Evolutionary conservation across 2,113 vertebrate genomes (phyloP), one percentile per base, ranked within the genome.

Genomic region (Pyxicephalus adspersus): DNA sequence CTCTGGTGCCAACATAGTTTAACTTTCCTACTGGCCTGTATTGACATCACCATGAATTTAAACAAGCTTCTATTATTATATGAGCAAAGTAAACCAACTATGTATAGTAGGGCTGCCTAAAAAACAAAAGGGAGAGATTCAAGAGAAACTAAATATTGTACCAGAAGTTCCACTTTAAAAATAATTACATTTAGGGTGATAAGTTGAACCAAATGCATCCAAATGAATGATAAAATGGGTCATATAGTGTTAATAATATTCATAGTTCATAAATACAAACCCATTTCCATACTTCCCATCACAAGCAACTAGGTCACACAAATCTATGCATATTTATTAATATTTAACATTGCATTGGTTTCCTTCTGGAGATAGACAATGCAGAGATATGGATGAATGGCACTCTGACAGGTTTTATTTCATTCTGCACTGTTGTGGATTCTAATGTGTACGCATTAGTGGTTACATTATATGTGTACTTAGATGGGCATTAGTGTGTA

Each of bases 311-410:
- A 20, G 76, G 58, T 54, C 50, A 54, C 75, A 50, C 6, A 79
- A 60, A 34, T 54, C 15, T 38, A 8, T 13, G 28, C 26, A 66
- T 22, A 6, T 45, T 8, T 19, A 80, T 80, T 45, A 80, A 80
- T 70, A 70, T 60, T 80, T 80, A 70, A 70, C 64, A n/a, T 50
- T 17, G 61, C 22, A 57, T 66, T 66, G 13, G 23, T 77, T 66
- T 66, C 63, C 50, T 55, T 11, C 38, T 31, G 23, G 18, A 20
- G 23, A 71, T 17, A 71, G 28, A 5, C 2, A 54, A 16, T 2
- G 34, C 16, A 64, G 22, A 72, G 50, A 61, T 52, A 54, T 63
- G 55, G 63, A 72, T 64, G 66, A 31, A 64, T 29, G 26, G 4
- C 26, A 31, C 65, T 61, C 1, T 66, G 64, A 20, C 31, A 45